Evolutionary conservation across 1,140 invertebrate species (phyloP).

Genomic region (Conopomorpha cramerella): DNA sequence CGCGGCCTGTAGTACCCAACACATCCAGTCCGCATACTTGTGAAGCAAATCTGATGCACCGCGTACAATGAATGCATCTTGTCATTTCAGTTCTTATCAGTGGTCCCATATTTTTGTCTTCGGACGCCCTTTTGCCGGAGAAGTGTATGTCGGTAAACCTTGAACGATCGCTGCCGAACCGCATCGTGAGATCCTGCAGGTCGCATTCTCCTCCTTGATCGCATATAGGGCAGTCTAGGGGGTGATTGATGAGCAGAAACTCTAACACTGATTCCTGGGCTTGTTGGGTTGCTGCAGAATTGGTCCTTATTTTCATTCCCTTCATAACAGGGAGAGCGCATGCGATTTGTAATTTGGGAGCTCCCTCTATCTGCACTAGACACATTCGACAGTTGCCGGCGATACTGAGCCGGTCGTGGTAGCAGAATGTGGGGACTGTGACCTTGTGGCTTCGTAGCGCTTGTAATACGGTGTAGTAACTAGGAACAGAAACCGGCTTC

Average conservation of each 20-base stretch:
- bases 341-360: constrained; percentile 75
- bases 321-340: constrained; percentile 80
- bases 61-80: constrained; percentile 80
- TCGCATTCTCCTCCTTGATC: constrained; percentile 99
- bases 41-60: constrained; percentile 74
- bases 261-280: constrained; percentile 98
- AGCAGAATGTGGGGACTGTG: constrained; percentile 33
- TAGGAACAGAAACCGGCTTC: constrained; percentile 26
- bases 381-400: constrained; percentile 84
- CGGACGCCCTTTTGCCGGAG: constrained; percentile 85
- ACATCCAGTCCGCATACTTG: constrained; percentile 81
- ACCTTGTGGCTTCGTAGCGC: constrained; percentile 23
- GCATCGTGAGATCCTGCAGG: constrained; percentile 97
- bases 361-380: constrained; percentile 76
- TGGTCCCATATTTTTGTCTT: constrained; percentile 80
- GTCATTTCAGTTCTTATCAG: constrained; percentile 82
- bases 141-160: constrained; percentile 93
- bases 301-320: constrained; percentile 75
- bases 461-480: constrained; percentile 32
- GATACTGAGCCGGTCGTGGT: constrained; percentile 75
- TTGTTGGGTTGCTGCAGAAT: constrained; percentile 62
- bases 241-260: constrained; percentile 97
- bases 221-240: constrained; percentile 99
- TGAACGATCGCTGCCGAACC: constrained; percentile 94
- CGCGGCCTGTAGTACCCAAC: constrained; percentile 74